Percentiles rank a stretch among this genome's conserved stretches.
phyloP scores from a whole-genome alignment of 2,888 invertebrate genomes.

The Molorchus minor region DNA sequence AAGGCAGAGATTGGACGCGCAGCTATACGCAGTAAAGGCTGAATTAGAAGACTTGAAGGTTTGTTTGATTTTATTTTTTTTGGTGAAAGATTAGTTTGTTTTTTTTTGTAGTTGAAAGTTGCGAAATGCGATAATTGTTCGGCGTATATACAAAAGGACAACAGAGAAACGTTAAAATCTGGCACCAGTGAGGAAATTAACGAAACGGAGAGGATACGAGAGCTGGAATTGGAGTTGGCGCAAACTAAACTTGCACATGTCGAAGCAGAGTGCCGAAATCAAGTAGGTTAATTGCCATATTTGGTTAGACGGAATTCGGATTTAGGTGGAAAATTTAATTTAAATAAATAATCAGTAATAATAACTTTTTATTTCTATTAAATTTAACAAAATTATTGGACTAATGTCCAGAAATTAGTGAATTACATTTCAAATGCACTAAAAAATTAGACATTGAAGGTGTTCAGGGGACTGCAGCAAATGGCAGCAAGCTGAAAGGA shows the following conservation, averaged over 20 bases:
- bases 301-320: no score
- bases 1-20: conserved; percentile 85
- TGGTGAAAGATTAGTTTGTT: conserved; percentile 2
- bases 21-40: conserved; percentile 74
- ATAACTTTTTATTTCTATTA: no score
- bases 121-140: conserved; percentile 67
- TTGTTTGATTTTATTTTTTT: conserved; percentile 48
- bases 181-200: conserved; percentile 46
- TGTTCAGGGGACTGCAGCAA: no score
- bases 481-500: no score
- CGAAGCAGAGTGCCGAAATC: conserved; percentile 95
- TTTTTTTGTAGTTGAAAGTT: conserved; percentile 63
- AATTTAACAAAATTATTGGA: no score
- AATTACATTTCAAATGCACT: no score
- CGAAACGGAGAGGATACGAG: conserved; percentile 74
- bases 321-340: no score
- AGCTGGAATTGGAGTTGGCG: conserved; percentile 94
- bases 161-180: conserved; percentile 31
- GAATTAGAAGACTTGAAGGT: conserved; percentile 74
- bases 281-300: conserved; percentile 63
- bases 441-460: no score
- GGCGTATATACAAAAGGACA: conserved; percentile 38
- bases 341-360: no score
- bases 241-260: conserved; percentile 97
- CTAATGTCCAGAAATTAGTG: no score